Conservation (phyloP, 2,888 invertebrate species). For the Acrocera orbiculus region DNA sequence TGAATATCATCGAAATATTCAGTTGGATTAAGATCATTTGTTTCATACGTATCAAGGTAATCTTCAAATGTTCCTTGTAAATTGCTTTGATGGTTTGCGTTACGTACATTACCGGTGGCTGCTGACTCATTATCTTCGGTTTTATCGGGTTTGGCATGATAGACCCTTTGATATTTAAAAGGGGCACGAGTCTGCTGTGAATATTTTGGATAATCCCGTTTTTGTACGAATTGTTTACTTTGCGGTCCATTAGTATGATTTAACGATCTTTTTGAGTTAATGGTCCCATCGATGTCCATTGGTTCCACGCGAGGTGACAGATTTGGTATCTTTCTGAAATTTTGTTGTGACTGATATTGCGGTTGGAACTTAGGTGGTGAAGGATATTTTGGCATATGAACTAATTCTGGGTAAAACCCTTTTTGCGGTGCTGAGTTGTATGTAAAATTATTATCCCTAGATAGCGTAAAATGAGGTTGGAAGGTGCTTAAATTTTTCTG, state of each 20-base stretch:
- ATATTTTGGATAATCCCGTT: no score
- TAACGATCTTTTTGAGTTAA: conserved; percentile 6
- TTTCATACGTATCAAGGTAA: no score
- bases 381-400: not conserved
- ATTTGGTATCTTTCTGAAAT: conserved; percentile 3
- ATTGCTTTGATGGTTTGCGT: not conserved
- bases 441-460: not conserved
- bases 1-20: conserved; percentile 7
- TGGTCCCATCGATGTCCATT: conserved; percentile 9
- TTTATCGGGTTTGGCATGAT: not conserved
- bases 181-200: no score
- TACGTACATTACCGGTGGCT: not conserved
- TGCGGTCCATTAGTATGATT: conserved; percentile 8
- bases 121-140: not conserved
- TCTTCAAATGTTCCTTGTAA: no score
- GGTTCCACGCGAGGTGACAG: conserved; percentile 9
- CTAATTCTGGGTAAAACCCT: conserved; percentile 2
- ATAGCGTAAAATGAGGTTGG: not conserved
- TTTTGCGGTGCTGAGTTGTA: not conserved
- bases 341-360: not conserved
- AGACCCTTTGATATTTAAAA: conserved; percentile 3
- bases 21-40: no score
- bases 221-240: not conserved
- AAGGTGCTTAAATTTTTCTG: not conserved
- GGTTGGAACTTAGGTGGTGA: no score